phyloP scores from a whole-genome alignment of 2,888 invertebrate species.

The Tipula helvola region DNA sequence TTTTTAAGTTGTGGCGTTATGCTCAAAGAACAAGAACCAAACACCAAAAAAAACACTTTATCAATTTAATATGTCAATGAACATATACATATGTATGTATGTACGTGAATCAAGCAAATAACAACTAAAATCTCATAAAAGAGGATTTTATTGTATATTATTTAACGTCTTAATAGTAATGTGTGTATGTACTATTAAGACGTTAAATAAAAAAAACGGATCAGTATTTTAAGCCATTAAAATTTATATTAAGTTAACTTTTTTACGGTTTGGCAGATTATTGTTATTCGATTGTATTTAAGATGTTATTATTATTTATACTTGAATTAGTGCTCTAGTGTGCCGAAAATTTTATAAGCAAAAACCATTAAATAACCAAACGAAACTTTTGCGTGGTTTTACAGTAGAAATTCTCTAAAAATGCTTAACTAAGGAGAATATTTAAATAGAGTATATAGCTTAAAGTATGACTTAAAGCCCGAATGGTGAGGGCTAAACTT shows the following conservation, averaged over 20 bases:
- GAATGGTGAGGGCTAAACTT: too few species aligned
- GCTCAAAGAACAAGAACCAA: background rate
- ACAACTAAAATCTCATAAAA: background rate
- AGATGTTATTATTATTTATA: too few species aligned
- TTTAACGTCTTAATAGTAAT: too few species aligned
- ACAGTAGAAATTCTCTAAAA: too few species aligned
- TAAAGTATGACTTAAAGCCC: too few species aligned
- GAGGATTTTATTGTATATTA: background rate
- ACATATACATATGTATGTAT: background rate
- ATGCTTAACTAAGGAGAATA: too few species aligned
- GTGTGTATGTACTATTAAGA: too few species aligned
- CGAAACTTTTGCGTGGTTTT: too few species aligned
- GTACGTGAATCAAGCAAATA: background rate
- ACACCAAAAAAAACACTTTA: background rate
- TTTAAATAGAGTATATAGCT: too few species aligned
- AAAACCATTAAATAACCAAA: too few species aligned
- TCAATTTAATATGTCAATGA: background rate
- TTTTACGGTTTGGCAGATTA: background rate
- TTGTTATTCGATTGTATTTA: background rate
- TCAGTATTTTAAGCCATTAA: background rate
- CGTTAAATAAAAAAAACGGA: background rate
- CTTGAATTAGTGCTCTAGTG: too few species aligned
- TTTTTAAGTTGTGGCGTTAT: background rate
- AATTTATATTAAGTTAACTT: background rate
- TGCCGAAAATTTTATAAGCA: too few species aligned